Conservation (phyloP, 2,888 invertebrate species). For the Noctua fimbriata region DNA sequence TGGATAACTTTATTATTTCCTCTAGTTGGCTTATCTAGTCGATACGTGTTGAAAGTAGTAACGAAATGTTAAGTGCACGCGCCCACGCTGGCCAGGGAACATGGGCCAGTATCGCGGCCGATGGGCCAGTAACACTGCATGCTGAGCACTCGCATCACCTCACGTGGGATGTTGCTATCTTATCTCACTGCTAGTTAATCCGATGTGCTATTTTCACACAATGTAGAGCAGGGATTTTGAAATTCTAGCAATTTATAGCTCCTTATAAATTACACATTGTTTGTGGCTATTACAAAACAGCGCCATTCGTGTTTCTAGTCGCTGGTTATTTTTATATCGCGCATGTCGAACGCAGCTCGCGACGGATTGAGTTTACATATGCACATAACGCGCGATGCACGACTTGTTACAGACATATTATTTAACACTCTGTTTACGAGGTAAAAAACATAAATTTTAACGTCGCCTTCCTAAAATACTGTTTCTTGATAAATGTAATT, state of each 20-base stretch:
- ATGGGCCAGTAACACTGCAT: conserved; percentile 45
- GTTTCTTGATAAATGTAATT: conserved; percentile 45
- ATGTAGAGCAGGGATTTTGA: conserved; percentile 79
- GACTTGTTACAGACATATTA: conserved; percentile 34
- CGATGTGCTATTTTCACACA: conserved; percentile 83
- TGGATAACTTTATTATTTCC: conserved; percentile 82
- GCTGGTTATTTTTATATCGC: conserved; percentile 61
- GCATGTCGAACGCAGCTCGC: conserved; percentile 40
- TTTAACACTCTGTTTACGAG: conserved; percentile 26
- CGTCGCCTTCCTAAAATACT: conserved; percentile 40
- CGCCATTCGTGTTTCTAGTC: conserved; percentile 44
- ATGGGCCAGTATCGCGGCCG: conserved; percentile 37
- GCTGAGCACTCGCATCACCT: conserved; percentile 53
- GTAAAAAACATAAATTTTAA: conserved; percentile 24
- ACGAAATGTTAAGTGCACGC: conserved; percentile 83
- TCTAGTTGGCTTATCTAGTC: conserved; percentile 74
- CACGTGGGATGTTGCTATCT: conserved; percentile 87
- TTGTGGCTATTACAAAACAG: conserved; percentile 64
- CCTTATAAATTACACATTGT: conserved; percentile 63
- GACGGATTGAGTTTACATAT: conserved; percentile 50
- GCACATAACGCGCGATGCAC: conserved; percentile 46
- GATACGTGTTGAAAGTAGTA: conserved; percentile 82
- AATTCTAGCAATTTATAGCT: conserved; percentile 69
- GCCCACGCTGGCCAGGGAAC: conserved; percentile 76
- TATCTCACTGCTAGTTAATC: conserved; percentile 83